phyloP scores from a whole-genome alignment of 2,113 vertebrate species.

The Pipa parva region DNA sequence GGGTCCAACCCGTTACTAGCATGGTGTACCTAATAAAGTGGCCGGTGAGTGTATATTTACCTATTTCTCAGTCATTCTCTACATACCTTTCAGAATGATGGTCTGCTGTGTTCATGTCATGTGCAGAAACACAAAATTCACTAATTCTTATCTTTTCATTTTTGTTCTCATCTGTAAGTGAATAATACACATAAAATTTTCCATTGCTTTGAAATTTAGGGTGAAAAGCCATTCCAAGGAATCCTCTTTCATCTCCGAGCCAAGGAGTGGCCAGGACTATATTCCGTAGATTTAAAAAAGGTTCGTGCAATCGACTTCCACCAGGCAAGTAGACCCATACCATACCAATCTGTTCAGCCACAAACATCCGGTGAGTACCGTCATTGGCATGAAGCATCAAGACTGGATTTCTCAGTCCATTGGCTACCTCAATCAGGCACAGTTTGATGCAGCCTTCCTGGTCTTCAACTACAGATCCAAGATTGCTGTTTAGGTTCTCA shows the following conservation, averaged over 20 bases:
- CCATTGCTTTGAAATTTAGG: conserved; percentile 67
- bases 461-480: conserved; percentile 62
- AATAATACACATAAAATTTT: conserved; percentile 80
- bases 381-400: conserved; percentile 70
- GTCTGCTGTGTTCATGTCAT: conserved; percentile 72
- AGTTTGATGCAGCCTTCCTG: conserved; percentile 70
- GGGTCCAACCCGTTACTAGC: too few species aligned
- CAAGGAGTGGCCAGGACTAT: conserved; percentile 68
- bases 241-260: conserved; percentile 78
- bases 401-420: conserved; percentile 70
- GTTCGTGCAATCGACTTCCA: conserved; percentile 67
- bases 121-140: conserved; percentile 67
- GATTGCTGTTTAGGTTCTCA: conserved; percentile 56
- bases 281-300: conserved; percentile 74
- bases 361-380: conserved; percentile 67
- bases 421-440: conserved; percentile 74
- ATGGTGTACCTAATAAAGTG: too few species aligned
- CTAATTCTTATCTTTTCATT: conserved; percentile 74
- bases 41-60: too few species aligned
- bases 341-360: conserved; percentile 74
- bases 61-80: too few species aligned
- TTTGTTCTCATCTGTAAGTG: conserved; percentile 55
- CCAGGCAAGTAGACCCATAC: conserved; percentile 74
- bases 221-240: conserved; percentile 80
- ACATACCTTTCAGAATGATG: conserved; percentile 71